Conservation (phyloP, 2,888 invertebrate species). For the Mesorhabditis sp. region DNA sequence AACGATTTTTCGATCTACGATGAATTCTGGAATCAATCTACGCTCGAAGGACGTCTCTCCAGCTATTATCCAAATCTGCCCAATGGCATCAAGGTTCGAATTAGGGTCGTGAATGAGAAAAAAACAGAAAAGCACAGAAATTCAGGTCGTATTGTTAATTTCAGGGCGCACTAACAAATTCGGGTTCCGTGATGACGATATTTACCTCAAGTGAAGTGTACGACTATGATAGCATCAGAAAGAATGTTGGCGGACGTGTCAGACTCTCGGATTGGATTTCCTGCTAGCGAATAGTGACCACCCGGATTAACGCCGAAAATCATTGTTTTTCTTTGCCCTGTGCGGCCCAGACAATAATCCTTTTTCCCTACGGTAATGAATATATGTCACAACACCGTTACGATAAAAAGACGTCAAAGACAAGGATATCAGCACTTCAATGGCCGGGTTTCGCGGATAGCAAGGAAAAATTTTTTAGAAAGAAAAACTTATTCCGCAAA, state of each 20-base stretch:
- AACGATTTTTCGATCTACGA: slow-evolving; percentile 52
- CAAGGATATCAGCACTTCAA: too few relatives aligned
- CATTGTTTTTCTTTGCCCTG: too few relatives aligned
- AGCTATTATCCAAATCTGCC: slow-evolving; percentile 51
- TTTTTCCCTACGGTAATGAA: too few relatives aligned
- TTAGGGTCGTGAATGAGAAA: too few relatives aligned
- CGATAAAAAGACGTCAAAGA: too few relatives aligned
- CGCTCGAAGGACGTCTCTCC: slow-evolving; percentile 37
- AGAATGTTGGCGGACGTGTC: slow-evolving; percentile 18
- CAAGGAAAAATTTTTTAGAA: too few relatives aligned
- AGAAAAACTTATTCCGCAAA: too few relatives aligned
- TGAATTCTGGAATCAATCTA: slow-evolving; percentile 54
- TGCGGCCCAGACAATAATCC: too few relatives aligned
- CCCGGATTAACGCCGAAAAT: too few relatives aligned
- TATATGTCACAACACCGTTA: too few relatives aligned
- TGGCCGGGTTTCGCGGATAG: too few relatives aligned
- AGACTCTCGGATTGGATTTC: slow-evolving; percentile 21
- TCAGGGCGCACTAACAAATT: slow-evolving; percentile 13
- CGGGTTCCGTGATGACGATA: slow-evolving; percentile 22
- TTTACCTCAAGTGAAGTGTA: slow-evolving; percentile 28
- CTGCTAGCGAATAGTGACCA: slow-evolving; percentile 3
- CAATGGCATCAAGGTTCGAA: slow-evolving; percentile 33
- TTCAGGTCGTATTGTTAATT: neutral
- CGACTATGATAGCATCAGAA: slow-evolving; percentile 29
- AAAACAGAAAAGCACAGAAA: too few relatives aligned